A percentile compares a stretch with the other conserved stretches of the same genome.
phyloP scores from a whole-genome alignment of 1,140 invertebrate species.

The Neodiprion lecontei region DNA sequence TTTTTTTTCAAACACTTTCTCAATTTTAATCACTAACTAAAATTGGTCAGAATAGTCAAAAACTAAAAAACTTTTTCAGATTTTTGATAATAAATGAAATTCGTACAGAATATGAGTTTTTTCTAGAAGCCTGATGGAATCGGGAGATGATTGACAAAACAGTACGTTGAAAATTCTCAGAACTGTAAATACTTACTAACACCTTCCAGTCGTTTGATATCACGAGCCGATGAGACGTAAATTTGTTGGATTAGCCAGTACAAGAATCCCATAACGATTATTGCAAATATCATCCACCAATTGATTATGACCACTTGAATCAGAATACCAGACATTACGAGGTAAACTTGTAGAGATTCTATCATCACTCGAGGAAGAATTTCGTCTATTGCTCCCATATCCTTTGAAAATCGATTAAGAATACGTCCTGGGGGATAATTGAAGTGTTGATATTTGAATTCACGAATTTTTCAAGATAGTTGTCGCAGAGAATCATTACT shows the following conservation, averaged over 20 bases:
- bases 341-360: constrained; percentile 72
- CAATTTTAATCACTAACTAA: too few relatives aligned
- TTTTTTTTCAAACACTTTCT: too few relatives aligned
- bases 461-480: neutral
- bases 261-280: constrained; percentile 68
- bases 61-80: too few relatives aligned
- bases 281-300: constrained; percentile 75
- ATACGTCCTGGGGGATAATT: constrained; percentile 70
- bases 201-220: constrained; percentile 83
- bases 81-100: too few relatives aligned
- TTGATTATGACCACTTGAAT: constrained; percentile 77
- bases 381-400: constrained; percentile 86
- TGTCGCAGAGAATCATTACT: constrained; percentile 9
- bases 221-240: constrained; percentile 80
- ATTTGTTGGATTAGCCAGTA: constrained; percentile 67
- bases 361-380: constrained; percentile 77
- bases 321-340: constrained; percentile 69
- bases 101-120: too few relatives aligned
- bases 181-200: constrained; percentile 68
- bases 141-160: too few relatives aligned
- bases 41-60: too few relatives aligned
- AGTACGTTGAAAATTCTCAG: neutral
- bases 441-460: neutral
- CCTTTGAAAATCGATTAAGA: constrained; percentile 86
- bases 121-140: too few relatives aligned